These are phyloP conservation scores for Zonitis immaculata DNA, from an alignment of 2,888 invertebrate species.

Conservation along the genomic window DNA sequence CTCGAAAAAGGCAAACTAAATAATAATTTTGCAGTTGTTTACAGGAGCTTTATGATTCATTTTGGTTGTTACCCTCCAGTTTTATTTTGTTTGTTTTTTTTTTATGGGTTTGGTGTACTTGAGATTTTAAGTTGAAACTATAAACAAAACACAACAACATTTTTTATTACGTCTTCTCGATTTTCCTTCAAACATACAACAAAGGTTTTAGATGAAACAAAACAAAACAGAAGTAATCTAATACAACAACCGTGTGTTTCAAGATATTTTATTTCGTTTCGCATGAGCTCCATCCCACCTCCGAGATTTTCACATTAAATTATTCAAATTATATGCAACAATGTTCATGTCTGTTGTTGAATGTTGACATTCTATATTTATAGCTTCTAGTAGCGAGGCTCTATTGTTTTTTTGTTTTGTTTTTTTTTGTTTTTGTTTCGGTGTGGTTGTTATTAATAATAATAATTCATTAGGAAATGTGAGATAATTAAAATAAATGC, in stretches of 20 bases:
- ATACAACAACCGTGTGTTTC: conserved; percentile 23
- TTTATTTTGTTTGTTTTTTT: too few species aligned
- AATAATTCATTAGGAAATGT: too few species aligned
- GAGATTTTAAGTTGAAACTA: conserved; percentile 13
- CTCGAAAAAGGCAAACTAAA: too few species aligned
- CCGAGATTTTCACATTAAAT: conserved; percentile 20
- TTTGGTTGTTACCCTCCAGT: neutral
- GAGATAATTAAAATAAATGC: too few species aligned
- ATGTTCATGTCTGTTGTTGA: conserved; percentile 4
- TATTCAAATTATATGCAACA: conserved; percentile 24
- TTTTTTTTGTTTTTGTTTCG: too few species aligned
- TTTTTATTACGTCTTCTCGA: conserved; percentile 10
- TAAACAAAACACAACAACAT: too few species aligned
- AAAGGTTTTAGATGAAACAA: too few species aligned
- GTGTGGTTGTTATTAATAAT: too few species aligned
- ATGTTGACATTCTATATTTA: neutral
- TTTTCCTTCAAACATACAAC: neutral
- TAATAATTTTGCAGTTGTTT: too few species aligned
- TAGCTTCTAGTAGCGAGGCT: neutral
- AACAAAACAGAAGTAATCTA: conserved; percentile 26
- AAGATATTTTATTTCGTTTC: conserved; percentile 21
- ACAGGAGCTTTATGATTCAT: neutral
- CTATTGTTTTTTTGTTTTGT: neutral
- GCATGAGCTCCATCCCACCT: conserved; percentile 9
- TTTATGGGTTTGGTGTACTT: neutral